Evolutionary conservation across 2,888 invertebrate species (phyloP), one percentile per base, ranked within the genome.

Genomic region (Azorinus chamasolen): DNA sequence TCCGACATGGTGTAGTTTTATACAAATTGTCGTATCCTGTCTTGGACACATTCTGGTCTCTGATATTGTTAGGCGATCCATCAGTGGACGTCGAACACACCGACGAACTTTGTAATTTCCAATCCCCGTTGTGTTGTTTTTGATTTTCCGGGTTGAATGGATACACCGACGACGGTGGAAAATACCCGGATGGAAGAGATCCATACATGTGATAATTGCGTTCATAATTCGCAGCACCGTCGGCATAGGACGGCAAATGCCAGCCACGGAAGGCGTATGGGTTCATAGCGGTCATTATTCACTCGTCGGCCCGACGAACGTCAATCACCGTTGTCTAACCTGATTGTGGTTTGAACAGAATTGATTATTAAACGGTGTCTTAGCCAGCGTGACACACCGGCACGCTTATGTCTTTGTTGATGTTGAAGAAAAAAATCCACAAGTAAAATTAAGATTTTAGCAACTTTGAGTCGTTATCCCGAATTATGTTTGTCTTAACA

Each of bases 231-330:
- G 87, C 72, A 18, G 86, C 69, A 14, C 87, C 82, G 72, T 89
- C 88, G 24, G 87, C 80, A 66, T 89, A 89, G 20, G 89, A 88
- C 39, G 89, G 89, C 64, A 89, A 71, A 72, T 89, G 89, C 89
- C 89, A 89, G 61, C 89, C 87, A 46, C 89, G 86, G 78, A 89
- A 87, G 53, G 88, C 85, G 77, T 89, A 89, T 12, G 89, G 89
- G 66, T 89, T 89, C 89, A 89, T 89, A 25, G 81, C 79, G 41
- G 83, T 75, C 86, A 86, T 86, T 61, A 32, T 32, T 32, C 32
- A 32, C 5, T 32, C 32, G 18, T 50, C 46, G 6, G 20, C 46
- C 46, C 5, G 46, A 45, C 46, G 46, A n/a, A 45, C n/a, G 18
- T 45, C 20, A 45, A 45, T 18, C 46, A 45, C 46, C 4, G 46